These are phyloP conservation scores for Diorhabda elongata DNA, from an alignment of 1,140 invertebrate species.

Conservation along the genomic window DNA sequence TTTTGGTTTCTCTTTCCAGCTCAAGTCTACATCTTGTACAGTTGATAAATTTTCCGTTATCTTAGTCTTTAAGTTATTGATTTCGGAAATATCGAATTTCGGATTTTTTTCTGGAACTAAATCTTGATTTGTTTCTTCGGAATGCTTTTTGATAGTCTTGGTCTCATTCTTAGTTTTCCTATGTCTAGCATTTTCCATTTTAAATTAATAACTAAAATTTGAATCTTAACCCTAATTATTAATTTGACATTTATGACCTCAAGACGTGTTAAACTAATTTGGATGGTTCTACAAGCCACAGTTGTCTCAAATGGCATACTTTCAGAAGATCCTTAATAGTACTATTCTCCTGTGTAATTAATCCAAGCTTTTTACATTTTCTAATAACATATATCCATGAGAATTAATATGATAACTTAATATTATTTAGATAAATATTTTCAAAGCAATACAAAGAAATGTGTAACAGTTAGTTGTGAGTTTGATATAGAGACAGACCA, in stretches of 20 bases:
- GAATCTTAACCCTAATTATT: neutral
- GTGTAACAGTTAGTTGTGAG: too few species aligned
- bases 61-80: too few species aligned
- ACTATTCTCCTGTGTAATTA: too few species aligned
- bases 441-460: too few species aligned
- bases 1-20: slow-evolving; percentile 14
- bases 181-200: neutral
- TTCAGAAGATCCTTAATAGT: too few species aligned
- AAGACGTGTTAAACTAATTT: neutral
- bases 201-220: neutral
- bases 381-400: too few species aligned
- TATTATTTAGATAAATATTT: too few species aligned
- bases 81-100: neutral
- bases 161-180: slow-evolving; percentile 2
- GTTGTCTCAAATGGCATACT: too few species aligned
- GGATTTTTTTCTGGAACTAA: neutral
- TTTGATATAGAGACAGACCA: too few species aligned
- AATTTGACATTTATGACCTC: neutral
- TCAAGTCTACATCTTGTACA: neutral
- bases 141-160: neutral
- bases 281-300: too few species aligned
- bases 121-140: neutral
- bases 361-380: too few species aligned
- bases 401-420: too few species aligned
- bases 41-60: neutral